Percentiles rank a stretch among this genome's conserved stretches.
These are phyloP conservation scores for Microctenopoma stevenorrisi DNA, from an alignment of 2,797 vertebrate species.

Conservation along the genomic window DNA sequence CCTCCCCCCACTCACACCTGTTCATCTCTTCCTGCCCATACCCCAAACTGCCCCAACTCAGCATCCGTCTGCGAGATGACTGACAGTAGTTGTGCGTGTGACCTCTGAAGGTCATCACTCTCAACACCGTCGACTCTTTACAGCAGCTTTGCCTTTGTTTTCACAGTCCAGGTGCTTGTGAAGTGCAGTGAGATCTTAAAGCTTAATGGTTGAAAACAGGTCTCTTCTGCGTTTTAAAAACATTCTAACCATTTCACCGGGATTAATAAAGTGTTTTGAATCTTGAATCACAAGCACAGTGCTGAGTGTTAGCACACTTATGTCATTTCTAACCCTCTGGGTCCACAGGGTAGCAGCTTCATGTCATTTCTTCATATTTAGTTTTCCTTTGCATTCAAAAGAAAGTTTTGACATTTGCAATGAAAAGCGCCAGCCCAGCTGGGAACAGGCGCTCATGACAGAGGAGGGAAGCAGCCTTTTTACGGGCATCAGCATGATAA, in stretches of 20 bases:
- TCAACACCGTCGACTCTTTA: constrained; percentile 43
- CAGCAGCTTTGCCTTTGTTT: constrained; percentile 1
- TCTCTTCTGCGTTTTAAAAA: too few species aligned
- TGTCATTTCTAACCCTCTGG: too few species aligned
- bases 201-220: too few species aligned
- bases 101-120: constrained; percentile 62
- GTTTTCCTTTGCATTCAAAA: not conserved
- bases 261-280: too few species aligned
- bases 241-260: too few species aligned
- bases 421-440: not conserved
- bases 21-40: constrained; percentile 62
- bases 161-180: too few species aligned
- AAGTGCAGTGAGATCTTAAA: not conserved
- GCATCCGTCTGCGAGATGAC: constrained; percentile 61
- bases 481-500: not conserved
- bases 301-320: too few species aligned
- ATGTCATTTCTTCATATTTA: not conserved
- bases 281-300: too few species aligned
- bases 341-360: too few species aligned
- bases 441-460: not conserved
- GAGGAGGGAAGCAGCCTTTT: not conserved
- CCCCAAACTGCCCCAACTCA: constrained; percentile 61
- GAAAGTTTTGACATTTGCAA: not conserved
- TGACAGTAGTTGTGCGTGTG: constrained; percentile 68
- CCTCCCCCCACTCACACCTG: constrained; percentile 72